These are phyloP conservation scores for Salminus brasiliensis DNA, from an alignment of 2,113 vertebrate genomes.

Conservation along the genomic window DNA sequence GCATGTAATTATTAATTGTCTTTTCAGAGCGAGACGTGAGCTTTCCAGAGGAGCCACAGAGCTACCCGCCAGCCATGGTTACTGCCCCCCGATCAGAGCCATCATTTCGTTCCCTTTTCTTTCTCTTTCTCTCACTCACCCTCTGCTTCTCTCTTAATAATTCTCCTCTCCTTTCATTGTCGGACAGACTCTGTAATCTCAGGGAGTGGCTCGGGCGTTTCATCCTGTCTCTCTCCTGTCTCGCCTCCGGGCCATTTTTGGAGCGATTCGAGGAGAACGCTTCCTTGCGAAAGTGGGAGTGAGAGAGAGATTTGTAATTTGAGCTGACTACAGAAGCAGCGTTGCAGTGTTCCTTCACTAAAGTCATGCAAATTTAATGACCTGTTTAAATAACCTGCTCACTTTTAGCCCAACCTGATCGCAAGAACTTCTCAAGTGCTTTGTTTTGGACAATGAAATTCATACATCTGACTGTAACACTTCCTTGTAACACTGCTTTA, in stretches of 20 bases:
- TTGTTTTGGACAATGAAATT: too few relatives aligned
- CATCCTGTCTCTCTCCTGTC: slow-evolving; percentile 6
- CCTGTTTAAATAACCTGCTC: background rate
- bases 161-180: slow-evolving; percentile 6
- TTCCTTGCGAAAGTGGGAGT: background rate
- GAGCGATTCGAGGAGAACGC: background rate
- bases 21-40: slow-evolving; percentile 39
- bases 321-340: background rate
- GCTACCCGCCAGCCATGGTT: slow-evolving; percentile 34
- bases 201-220: slow-evolving; percentile 11
- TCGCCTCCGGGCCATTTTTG: background rate
- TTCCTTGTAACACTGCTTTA: too few relatives aligned
- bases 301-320: background rate
- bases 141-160: slow-evolving; percentile 19
- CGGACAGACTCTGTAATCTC: slow-evolving; percentile 4
- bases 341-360: background rate
- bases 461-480: background rate
- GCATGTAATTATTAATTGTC: slow-evolving; percentile 48
- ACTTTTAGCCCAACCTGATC: background rate
- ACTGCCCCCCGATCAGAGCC: slow-evolving; percentile 3
- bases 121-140: slow-evolving; percentile 25
- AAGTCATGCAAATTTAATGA: background rate
- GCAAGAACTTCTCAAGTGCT: background rate
- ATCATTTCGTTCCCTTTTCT: background rate
- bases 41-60: slow-evolving; percentile 25